A percentile compares a stretch with the other conserved stretches of the same genome.
Conservation (phyloP, 2,888 invertebrate species). For the Sarcophaga carnaria region DNA sequence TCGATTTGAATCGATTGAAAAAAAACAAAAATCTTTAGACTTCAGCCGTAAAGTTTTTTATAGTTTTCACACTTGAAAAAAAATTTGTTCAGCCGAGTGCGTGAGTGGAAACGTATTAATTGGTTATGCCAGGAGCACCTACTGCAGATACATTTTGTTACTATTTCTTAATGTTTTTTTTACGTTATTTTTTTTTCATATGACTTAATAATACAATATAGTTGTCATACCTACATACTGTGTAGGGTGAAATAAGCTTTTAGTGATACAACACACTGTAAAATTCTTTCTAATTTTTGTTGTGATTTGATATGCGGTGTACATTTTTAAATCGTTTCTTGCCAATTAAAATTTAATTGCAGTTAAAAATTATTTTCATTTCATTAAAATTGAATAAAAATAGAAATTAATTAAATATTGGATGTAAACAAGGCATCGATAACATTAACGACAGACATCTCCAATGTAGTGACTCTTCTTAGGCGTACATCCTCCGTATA, state of each 20-base stretch:
- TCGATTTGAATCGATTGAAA: not conserved
- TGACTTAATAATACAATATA: not conserved
- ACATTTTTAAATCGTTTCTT: no score
- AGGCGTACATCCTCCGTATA: no score
- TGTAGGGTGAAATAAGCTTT: no score
- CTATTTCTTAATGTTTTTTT: not conserved
- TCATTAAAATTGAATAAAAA: not conserved
- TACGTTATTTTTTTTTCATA: not conserved
- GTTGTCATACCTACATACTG: no score
- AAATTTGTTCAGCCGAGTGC: not conserved
- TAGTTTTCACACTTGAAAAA: slow-evolving; percentile 15
- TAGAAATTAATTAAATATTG: not conserved
- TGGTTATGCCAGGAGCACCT: not conserved
- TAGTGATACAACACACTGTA: no score
- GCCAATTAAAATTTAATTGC: no score
- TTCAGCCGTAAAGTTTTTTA: not conserved
- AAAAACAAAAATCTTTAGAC: not conserved
- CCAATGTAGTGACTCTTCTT: no score
- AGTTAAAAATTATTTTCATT: no score
- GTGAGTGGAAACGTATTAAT: not conserved
- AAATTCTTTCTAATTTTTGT: no score
- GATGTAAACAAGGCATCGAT: no score
- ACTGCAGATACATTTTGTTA: not conserved
- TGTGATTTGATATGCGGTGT: no score
- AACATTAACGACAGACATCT: no score